Evolutionary conservation across 2,113 vertebrate species (phyloP).

Genomic region (Orcinus orca): DNA sequence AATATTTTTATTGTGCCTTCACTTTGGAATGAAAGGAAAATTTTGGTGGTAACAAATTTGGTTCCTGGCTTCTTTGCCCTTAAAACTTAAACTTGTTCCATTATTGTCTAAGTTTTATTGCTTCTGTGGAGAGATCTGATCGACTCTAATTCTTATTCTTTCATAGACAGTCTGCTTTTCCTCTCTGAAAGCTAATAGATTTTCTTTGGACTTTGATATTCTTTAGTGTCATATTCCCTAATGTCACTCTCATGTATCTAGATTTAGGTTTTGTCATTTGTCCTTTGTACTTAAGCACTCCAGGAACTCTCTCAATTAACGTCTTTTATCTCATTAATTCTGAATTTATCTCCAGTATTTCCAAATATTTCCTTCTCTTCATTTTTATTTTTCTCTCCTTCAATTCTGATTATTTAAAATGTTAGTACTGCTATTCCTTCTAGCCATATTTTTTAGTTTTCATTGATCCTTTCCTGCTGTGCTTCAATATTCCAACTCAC

Average conservation of each 20-base stretch:
- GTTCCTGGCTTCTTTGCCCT: background rate
- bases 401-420: background rate
- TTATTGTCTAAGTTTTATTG: background rate
- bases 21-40: background rate
- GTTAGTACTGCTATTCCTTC: background rate
- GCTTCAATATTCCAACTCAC: background rate
- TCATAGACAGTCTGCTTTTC: background rate
- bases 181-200: background rate
- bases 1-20: background rate
- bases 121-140: background rate
- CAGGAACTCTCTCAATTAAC: background rate
- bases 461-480: background rate
- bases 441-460: background rate
- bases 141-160: background rate
- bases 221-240: background rate
- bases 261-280: background rate
- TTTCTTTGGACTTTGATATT: background rate
- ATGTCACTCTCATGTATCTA: background rate
- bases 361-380: background rate
- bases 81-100: background rate
- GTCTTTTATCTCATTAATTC: background rate
- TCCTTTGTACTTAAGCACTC: background rate
- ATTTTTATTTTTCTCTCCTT: background rate
- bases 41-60: background rate
- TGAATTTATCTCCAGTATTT: background rate